Evolutionary conservation across 2,797 vertebrate species (phyloP), one percentile per base, ranked within the genome.

Genomic region (Coregonus sp.): DNA sequence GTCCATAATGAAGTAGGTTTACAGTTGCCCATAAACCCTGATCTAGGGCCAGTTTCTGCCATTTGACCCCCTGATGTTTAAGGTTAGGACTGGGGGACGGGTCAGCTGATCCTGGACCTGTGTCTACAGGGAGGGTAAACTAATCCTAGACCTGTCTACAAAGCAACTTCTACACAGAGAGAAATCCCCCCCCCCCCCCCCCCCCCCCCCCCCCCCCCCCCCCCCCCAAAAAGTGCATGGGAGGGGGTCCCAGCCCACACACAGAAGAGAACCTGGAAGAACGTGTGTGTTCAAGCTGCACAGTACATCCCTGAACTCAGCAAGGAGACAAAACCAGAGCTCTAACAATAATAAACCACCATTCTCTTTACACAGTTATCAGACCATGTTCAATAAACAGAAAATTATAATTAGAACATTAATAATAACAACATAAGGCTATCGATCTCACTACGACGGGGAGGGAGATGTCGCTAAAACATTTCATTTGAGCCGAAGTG

Each of bases 301-400:
- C 80, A 75, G 87, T 87, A 88, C 87, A 87, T 91, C 91, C 91
- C 91, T 90, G 91, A 92, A 92, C 90, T 90, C 83, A 82, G 86
- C 90, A 86, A 90, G 84, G 86, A 91, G 90, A 84, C 71, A 47
- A 37, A 52, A 89, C 82, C 89, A 74, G 83, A 76, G 82, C 82
- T 29, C 73, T 73, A 77, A 78, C 18, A 75, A 70, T 75, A 52
- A 72, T 12, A 82, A 70, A 47, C 0, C 14, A 3, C 31, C 0
- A 70, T 52, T 51, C 65, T 80, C 81, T 83, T 74, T 84, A 76
- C 51, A 31, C 14, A 16, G 66, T 33, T 80, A 82, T 77, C 47
- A 80, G 87, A 87, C 59, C 9, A 9, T 63, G n/a, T 84, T 82
- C 79, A 76, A 81, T 61, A 79, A 81, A 15, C 37, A 67, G 63